phyloP scores from a whole-genome alignment of 1,140 invertebrate genomes.

The Calliopsis andreniformis region DNA sequence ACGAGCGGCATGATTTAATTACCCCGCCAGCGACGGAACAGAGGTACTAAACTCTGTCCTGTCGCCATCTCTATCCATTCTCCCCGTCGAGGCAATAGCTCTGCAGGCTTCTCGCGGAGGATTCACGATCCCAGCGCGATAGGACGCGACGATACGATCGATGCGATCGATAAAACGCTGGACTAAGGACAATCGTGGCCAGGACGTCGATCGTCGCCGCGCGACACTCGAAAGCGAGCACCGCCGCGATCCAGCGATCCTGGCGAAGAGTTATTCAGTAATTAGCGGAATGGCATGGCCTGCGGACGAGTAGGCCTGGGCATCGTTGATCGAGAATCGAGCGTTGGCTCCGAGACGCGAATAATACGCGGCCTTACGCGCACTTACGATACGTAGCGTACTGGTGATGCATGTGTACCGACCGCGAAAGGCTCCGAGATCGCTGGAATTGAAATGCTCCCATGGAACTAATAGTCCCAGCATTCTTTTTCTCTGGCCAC shows the following conservation, averaged over 20 bases:
- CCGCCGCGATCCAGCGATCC: neutral
- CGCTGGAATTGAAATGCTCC: conserved; percentile 57
- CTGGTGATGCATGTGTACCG: conserved; percentile 33
- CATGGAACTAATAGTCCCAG: conserved; percentile 43
- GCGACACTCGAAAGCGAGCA: conserved; percentile 44
- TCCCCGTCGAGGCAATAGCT: conserved; percentile 40
- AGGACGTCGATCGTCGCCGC: conserved; percentile 54
- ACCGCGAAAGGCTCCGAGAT: neutral
- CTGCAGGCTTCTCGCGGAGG: conserved; percentile 18
- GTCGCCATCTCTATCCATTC: conserved; percentile 47
- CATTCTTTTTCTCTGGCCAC: conserved; percentile 3
- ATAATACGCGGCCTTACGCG: conserved; percentile 8
- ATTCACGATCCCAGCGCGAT: conserved; percentile 61
- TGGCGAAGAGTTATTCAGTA: conserved; percentile 66
- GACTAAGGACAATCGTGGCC: conserved; percentile 35
- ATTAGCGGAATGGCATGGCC: conserved; percentile 59
- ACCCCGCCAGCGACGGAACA: conserved; percentile 43
- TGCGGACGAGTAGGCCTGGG: neutral
- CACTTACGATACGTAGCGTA: conserved; percentile 5
- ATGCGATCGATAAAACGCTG: conserved; percentile 56
- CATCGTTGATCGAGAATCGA: conserved; percentile 24
- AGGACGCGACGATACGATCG: conserved; percentile 67
- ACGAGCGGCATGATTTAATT: conserved; percentile 67
- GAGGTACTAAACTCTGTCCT: conserved; percentile 41
- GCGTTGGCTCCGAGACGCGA: conserved; percentile 12